phyloP scores from a whole-genome alignment of 2,797 vertebrate species.

The Lycodopsis pacificus region DNA sequence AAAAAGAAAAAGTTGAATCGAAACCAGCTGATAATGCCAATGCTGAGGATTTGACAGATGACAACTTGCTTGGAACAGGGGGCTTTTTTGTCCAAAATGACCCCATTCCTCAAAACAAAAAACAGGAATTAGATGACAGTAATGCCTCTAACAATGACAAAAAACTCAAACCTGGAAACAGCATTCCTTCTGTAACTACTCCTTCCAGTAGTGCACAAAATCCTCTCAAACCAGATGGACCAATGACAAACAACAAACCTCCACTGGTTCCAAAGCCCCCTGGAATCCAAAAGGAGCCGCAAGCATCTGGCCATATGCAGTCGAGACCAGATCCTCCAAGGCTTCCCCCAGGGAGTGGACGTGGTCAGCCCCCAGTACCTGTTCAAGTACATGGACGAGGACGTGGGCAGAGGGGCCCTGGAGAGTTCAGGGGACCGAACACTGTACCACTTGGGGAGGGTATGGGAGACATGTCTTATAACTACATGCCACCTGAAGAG shows the following conservation, averaged over 20 bases:
- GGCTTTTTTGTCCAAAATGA: constrained; percentile 84
- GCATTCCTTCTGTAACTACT: constrained; percentile 43
- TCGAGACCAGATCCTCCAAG: constrained; percentile 59
- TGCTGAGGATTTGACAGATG: constrained; percentile 76
- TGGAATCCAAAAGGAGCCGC: constrained; percentile 50
- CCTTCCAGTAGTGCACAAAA: constrained; percentile 48
- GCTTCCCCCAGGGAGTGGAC: constrained; percentile 68
- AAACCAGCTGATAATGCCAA: constrained; percentile 20
- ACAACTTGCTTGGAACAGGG: constrained; percentile 71
- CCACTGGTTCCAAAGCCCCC: constrained; percentile 43
- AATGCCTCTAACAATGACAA: constrained; percentile 26
- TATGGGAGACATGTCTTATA: constrained; percentile 80
- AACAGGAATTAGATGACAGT: constrained; percentile 23
- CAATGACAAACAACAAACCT: constrained; percentile 44
- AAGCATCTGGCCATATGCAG: constrained; percentile 50
- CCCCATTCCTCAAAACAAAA: constrained; percentile 82
- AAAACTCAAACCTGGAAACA: constrained; percentile 46
- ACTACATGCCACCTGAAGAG: constrained; percentile 79
- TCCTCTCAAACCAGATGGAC: constrained; percentile 53
- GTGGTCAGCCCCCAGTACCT: constrained; percentile 67
- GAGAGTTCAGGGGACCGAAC: constrained; percentile 61
- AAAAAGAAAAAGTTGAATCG: constrained; percentile 50
- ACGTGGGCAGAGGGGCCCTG: constrained; percentile 65
- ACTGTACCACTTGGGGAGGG: constrained; percentile 55
- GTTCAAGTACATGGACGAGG: constrained; percentile 67